Base-by-base conservation (phyloP, 2,113 vertebrate genomes). In the Tenebrosternarchus preto region DNA sequence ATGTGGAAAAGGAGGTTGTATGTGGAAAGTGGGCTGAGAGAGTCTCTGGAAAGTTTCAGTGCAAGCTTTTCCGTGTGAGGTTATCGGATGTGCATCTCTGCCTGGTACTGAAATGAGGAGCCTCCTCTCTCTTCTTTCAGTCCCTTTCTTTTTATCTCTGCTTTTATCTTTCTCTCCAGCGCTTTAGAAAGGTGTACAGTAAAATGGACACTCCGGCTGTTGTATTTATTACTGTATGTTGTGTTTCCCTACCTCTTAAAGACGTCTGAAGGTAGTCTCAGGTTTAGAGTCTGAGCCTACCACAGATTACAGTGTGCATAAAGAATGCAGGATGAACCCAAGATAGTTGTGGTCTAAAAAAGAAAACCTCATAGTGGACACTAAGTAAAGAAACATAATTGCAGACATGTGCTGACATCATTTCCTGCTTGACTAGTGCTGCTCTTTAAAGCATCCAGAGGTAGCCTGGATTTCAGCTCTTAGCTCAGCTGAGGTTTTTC, bases 331-430 rank as follows among this genome's bases (percentile, higher is more conserved):
- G 69, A 80, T 81, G 29, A 73, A 20, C n/a, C 29, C 15, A 55
- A 25, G 74, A 77, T 66, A 78, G 55, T 50, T 73, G 39, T 77
- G 50, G 64, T 55, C 73, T 72, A 27, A 81, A 80, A 72, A 31
- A 43, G 11, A 43, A 43, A 6, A 36, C 33, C 55, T 4, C 60
- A 66, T 46, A 50, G 33, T 46, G 29, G 78, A 24, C 27, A 33
- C 80, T 84, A 81, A 78, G 63, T 85, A 76, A 80, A 81, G 72
- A 55, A 60, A 27, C 24, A 27, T 82, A 87, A 86, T 80, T 83
- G 69, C 29, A 83, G 29, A 74, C 56, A 22, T 77, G 24, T 79
- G 57, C 39, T 24, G 29, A 56, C 56, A 12, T 63, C 22, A 43
- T 69, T 60, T 83, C 43, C 76, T 76, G 25, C 55, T 60, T 68